These are phyloP conservation scores for Pseudochirops cupreus DNA, from an alignment of 2,797 vertebrate genomes.

Conservation along the genomic window DNA sequence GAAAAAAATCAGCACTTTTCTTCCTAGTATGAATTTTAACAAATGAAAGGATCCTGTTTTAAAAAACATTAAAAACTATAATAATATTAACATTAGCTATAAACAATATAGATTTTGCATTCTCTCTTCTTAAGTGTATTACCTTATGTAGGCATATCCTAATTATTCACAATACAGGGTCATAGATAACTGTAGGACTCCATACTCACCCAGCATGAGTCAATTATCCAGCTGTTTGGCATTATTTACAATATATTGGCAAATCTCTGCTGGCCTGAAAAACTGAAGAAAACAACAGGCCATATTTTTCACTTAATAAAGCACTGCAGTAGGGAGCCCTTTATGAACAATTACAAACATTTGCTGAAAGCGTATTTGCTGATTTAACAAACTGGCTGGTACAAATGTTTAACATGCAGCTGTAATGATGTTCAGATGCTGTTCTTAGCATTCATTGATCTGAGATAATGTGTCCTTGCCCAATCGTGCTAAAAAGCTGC, in stretches of 20 bases:
- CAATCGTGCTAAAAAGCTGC: constrained; percentile 80
- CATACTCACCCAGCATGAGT: constrained; percentile 67
- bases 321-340: constrained; percentile 86
- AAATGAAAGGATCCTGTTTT: not conserved
- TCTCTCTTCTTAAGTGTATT: not conserved
- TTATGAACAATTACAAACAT: constrained; percentile 85
- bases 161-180: not conserved
- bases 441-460: constrained; percentile 87
- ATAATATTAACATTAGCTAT: not conserved
- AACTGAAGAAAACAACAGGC: constrained; percentile 86
- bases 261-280: constrained; percentile 84
- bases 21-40: constrained; percentile 2
- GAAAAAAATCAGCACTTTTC: constrained; percentile 19
- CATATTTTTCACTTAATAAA: constrained; percentile 87
- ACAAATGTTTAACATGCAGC: constrained; percentile 88
- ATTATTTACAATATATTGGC: constrained; percentile 84
- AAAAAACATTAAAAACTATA: not conserved
- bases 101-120: not conserved
- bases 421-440: constrained; percentile 87
- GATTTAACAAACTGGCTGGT: constrained; percentile 88
- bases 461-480: constrained; percentile 86
- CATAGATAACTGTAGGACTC: not conserved
- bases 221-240: constrained; percentile 80
- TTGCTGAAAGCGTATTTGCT: constrained; percentile 86
- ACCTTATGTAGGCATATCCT: not conserved